These are phyloP conservation scores for Acanthurus tractus DNA, from an alignment of 2,797 vertebrate genomes.

Conservation along the genomic window DNA sequence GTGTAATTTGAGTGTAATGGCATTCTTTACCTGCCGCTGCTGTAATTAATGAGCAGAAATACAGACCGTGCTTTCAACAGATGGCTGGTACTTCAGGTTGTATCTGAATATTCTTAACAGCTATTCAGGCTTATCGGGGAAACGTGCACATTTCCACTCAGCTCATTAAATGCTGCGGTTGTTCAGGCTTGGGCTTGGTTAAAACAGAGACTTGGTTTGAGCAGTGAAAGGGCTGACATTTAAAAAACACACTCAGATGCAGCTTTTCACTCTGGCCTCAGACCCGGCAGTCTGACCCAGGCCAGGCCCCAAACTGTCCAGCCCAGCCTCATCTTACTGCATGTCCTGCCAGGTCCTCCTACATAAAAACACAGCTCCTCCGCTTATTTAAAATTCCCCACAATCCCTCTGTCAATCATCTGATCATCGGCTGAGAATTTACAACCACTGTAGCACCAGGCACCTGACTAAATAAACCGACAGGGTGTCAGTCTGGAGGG, in stretches of 20 bases:
- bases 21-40: conserved; percentile 59
- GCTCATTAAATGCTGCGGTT: conserved; percentile 36
- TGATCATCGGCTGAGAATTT: conserved; percentile 56
- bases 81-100: conserved; percentile 54
- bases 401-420: conserved; percentile 71
- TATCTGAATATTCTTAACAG: conserved; percentile 43
- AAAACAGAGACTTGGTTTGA: conserved; percentile 19
- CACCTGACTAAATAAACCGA: conserved; percentile 79
- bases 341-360: conserved; percentile 58
- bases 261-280: conserved; percentile 35
- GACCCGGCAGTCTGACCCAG: conserved; percentile 45
- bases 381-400: conserved; percentile 56
- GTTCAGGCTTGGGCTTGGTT: conserved; percentile 1
- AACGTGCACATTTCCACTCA: conserved; percentile 32
- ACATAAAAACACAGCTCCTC: conserved; percentile 55
- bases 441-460: conserved; percentile 57
- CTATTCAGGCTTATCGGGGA: conserved; percentile 23
- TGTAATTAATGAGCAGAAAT: conserved; percentile 68
- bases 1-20: conserved; percentile 65
- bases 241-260: conserved; percentile 32
- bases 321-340: conserved; percentile 28
- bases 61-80: conserved; percentile 44
- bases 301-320: conserved; percentile 43
- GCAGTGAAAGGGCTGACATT: conserved; percentile 34
- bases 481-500: conserved; percentile 60